phyloP scores from a whole-genome alignment of 1,140 invertebrate species.

The Ips typographus region DNA sequence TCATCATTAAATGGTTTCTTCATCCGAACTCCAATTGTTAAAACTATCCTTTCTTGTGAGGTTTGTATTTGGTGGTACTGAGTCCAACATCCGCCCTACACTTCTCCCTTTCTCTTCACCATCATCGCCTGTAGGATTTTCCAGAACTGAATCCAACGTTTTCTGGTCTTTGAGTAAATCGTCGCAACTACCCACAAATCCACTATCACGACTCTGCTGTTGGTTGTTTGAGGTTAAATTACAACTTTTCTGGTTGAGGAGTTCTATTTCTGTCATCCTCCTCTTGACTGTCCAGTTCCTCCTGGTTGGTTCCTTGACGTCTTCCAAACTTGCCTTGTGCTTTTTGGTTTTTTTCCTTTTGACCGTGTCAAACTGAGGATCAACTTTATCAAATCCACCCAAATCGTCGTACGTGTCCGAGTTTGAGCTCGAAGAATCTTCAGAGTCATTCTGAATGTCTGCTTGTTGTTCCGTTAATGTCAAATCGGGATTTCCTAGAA shows the following conservation, averaged over 20 bases:
- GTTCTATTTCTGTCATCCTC: slow-evolving; percentile 62
- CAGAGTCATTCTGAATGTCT: slow-evolving; percentile 55
- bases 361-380: slow-evolving; percentile 77
- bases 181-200: slow-evolving; percentile 85
- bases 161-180: slow-evolving; percentile 70
- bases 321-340: slow-evolving; percentile 53
- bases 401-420: slow-evolving; percentile 76
- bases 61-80: slow-evolving; percentile 55
- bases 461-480: slow-evolving; percentile 57
- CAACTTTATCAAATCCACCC: slow-evolving; percentile 64
- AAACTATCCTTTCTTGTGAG: slow-evolving; percentile 84
- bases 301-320: slow-evolving; percentile 59
- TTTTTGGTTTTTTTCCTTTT: slow-evolving; percentile 78
- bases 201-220: slow-evolving; percentile 81
- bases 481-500: slow-evolving; percentile 60
- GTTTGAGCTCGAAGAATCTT: slow-evolving; percentile 72
- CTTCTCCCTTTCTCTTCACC: not conserved
- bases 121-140: not conserved
- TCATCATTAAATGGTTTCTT: slow-evolving; percentile 93
- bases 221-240: slow-evolving; percentile 60
- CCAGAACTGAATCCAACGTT: not conserved
- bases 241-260: slow-evolving; percentile 62
- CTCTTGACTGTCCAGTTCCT: slow-evolving; percentile 52
- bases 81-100: slow-evolving; percentile 23
- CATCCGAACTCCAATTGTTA: slow-evolving; percentile 91